A percentile compares a stretch with the other conserved stretches of the same genome.
Evolutionary conservation across 2,888 invertebrate species (phyloP).

Genomic region (Acleris emargana): DNA sequence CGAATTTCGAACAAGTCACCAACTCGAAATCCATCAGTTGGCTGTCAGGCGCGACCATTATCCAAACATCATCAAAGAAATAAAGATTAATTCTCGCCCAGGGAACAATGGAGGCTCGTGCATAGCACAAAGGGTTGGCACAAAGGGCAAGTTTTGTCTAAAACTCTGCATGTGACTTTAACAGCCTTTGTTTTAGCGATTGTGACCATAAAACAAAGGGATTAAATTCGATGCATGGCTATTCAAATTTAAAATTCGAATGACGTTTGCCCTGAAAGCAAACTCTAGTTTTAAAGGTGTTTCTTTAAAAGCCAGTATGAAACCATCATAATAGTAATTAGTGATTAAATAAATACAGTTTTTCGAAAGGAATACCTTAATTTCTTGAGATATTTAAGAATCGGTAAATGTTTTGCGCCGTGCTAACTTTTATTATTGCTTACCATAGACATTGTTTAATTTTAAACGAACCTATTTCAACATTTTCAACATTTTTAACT

Average conservation of each 20-base stretch:
- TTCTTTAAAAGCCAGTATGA: too few relatives aligned
- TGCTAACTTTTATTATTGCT: too few relatives aligned
- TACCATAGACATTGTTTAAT: neutral
- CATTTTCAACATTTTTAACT: neutral
- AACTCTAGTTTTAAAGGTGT: neutral
- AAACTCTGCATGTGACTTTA: conserved; percentile 81
- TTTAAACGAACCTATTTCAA: neutral
- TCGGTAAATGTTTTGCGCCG: too few relatives aligned
- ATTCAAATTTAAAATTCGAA: conserved; percentile 42
- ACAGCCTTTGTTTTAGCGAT: conserved; percentile 73
- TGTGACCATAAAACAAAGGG: conserved; percentile 71
- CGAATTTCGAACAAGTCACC: conserved; percentile 36
- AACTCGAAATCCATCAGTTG: conserved; percentile 66
- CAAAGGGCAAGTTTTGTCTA: conserved; percentile 72
- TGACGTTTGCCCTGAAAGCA: conserved; percentile 1
- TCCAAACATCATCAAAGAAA: conserved; percentile 75
- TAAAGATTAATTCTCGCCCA: conserved; percentile 80
- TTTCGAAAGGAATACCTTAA: too few relatives aligned
- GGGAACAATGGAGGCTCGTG: conserved; percentile 68
- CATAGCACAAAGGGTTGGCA: conserved; percentile 65
- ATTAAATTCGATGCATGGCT: conserved; percentile 65
- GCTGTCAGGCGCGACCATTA: conserved; percentile 71
- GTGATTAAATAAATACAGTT: too few relatives aligned
- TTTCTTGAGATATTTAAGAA: too few relatives aligned
- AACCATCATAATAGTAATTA: too few relatives aligned